A percentile compares a stretch with the other conserved stretches of the same genome.
These are phyloP conservation scores for Tamias sibiricus DNA, from an alignment of 2,113 vertebrate species.

Conservation along the genomic window DNA sequence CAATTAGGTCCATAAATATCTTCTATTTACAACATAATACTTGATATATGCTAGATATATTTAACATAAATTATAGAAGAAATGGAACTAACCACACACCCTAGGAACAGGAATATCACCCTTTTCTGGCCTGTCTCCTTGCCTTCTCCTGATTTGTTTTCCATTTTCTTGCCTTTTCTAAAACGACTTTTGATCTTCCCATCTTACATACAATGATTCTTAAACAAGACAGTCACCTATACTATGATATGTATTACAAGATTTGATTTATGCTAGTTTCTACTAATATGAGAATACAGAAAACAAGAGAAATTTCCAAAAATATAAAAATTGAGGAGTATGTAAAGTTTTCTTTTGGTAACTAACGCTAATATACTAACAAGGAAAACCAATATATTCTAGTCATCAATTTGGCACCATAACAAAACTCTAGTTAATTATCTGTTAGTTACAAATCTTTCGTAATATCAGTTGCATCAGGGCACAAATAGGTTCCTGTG, in stretches of 20 bases:
- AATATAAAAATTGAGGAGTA: background rate
- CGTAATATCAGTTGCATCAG: background rate
- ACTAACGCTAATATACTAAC: background rate
- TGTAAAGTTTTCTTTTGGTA: background rate
- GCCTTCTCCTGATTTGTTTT: background rate
- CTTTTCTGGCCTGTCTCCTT: background rate
- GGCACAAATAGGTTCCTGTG: background rate
- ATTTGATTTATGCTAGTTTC: background rate
- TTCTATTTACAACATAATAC: background rate
- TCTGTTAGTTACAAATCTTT: background rate
- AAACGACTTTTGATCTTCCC: background rate
- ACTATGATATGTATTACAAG: background rate
- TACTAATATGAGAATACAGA: background rate
- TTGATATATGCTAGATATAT: background rate
- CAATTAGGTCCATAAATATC: background rate
- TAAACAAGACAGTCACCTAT: background rate
- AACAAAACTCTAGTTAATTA: background rate
- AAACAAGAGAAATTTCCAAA: background rate
- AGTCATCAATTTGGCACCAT: background rate
- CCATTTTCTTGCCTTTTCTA: background rate
- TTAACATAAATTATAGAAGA: background rate
- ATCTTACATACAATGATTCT: background rate
- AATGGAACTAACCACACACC: background rate
- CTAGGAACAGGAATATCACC: background rate
- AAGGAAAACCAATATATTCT: background rate